Percentiles rank a stretch among this genome's conserved stretches.
These are phyloP conservation scores for Kryptolebias marmoratus DNA, from an alignment of 2,113 vertebrate genomes.

Conservation along the genomic window DNA sequence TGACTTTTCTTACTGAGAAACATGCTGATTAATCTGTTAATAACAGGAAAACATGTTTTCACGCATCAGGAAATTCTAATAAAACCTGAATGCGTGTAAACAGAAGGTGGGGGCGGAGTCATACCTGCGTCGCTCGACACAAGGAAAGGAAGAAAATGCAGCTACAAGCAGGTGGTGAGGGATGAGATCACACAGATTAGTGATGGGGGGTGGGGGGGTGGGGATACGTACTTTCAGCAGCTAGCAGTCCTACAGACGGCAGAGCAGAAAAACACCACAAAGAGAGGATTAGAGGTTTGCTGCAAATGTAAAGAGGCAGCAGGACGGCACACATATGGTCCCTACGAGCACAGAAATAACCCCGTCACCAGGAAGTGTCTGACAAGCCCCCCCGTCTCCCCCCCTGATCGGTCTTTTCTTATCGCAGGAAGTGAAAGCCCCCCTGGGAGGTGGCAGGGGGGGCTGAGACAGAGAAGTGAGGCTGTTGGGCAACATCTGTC, in stretches of 20 bases:
- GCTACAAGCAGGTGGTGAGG: constrained; percentile 36
- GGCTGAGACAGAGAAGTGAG: constrained; percentile 68
- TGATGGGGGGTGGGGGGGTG: constrained; percentile 31
- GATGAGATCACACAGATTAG: constrained; percentile 41
- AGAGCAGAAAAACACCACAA: constrained; percentile 81
- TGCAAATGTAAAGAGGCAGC: constrained; percentile 14
- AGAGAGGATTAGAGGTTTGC: constrained; percentile 55
- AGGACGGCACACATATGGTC: constrained; percentile 24
- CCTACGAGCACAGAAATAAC: constrained; percentile 32
- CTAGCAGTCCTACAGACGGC: constrained; percentile 96
- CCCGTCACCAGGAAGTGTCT: constrained; percentile 37
- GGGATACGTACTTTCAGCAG: constrained; percentile 99
- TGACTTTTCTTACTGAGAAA: constrained; percentile 1
- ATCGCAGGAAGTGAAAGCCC: constrained; percentile 71
- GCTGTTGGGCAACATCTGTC: constrained; percentile 42
- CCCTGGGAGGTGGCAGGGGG: no score
- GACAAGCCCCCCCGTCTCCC: no score
- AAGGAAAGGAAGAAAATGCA: constrained; percentile 12
- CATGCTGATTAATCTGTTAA: neutral
- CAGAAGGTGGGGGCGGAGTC: neutral
- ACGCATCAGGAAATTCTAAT: neutral
- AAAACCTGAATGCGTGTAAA: constrained; percentile 25
- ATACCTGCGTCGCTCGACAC: constrained; percentile 9
- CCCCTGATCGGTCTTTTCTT: neutral
- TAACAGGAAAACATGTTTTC: constrained; percentile 21